Base-by-base conservation (phyloP, 1,140 invertebrate genomes). In the Lethocerus indicus region DNA sequence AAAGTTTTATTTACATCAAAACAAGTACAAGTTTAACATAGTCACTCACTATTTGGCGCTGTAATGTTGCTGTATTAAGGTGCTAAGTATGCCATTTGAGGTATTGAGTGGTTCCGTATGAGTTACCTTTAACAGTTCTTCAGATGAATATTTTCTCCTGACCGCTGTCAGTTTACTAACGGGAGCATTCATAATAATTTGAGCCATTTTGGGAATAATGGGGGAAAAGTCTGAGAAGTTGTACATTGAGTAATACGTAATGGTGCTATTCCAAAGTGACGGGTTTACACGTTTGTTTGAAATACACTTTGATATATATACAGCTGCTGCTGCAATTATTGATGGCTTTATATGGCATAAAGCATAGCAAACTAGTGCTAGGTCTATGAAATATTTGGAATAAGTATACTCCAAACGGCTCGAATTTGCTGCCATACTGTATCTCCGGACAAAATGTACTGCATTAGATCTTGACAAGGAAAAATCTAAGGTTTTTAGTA, bases 341-440 rank as follows among this genome's bases (percentile, higher is more conserved):
- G 49, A 50, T 28, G 49, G 25, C 21, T 21, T 43, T 5, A 29
- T 20, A 42, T 43, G 21, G n/a, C 23, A 27, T 3, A 50, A 35
- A 13, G 5, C 7, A n/a, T 3, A n/a, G 27, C 44, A 39, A 18
- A 50, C 5, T 20, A 42, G 27, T 23, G 27, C 40, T 14, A 43
- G 23, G 16, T 50, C 49, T 2, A 43, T 50, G n/a, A 42, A 42
- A 23, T 50, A 50, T 21, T 50, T 50, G 13, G 37, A 40, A 50
- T 42, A 50, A 36, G 13, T 37, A 35, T 50, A 41, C 35, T 50
- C 39, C 24, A 42, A n/a, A 21, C 28, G 23, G 27, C 36, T 21
- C n/a, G 37, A 32, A 43, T 39, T 42, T 13, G 49, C 39, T 23
- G 49, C 49, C 26, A 50, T 37, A 43, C 44, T 50, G 12, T 28